phyloP scores from a whole-genome alignment of 2,113 vertebrate species.

The Mustelus asterias region DNA sequence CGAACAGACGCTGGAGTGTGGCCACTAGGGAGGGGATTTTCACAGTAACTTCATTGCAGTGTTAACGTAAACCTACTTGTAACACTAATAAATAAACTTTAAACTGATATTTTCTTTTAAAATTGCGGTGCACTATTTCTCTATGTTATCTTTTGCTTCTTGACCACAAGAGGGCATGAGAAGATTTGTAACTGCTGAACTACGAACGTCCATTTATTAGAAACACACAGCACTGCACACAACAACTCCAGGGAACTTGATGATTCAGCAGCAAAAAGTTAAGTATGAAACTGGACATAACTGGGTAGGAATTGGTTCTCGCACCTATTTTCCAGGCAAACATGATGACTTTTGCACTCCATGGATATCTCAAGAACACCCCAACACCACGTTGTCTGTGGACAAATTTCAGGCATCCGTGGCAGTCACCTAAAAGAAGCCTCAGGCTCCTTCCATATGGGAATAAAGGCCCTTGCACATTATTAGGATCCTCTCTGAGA shows the following conservation, averaged over 20 bases:
- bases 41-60: too few species aligned
- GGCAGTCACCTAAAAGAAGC: not conserved
- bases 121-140: not conserved
- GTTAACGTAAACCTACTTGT: too few species aligned
- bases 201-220: not conserved
- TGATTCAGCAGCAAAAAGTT: not conserved
- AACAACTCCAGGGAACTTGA: not conserved
- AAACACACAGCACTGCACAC: not conserved
- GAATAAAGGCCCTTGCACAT: not conserved
- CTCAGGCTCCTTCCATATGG: not conserved
- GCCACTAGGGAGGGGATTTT: too few species aligned
- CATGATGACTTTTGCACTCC: not conserved
- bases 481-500: not conserved
- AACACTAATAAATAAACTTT: too few species aligned
- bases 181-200: not conserved
- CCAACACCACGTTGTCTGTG: not conserved
- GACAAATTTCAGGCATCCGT: too few species aligned
- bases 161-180: conserved; percentile 22
- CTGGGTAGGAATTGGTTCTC: not conserved
- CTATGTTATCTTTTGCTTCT: not conserved
- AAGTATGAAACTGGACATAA: not conserved
- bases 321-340: not conserved
- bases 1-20: too few species aligned
- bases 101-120: not conserved
- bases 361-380: not conserved